These are phyloP conservation scores for Dryomyza anilis DNA, from an alignment of 2,888 invertebrate species.

Conservation along the genomic window DNA sequence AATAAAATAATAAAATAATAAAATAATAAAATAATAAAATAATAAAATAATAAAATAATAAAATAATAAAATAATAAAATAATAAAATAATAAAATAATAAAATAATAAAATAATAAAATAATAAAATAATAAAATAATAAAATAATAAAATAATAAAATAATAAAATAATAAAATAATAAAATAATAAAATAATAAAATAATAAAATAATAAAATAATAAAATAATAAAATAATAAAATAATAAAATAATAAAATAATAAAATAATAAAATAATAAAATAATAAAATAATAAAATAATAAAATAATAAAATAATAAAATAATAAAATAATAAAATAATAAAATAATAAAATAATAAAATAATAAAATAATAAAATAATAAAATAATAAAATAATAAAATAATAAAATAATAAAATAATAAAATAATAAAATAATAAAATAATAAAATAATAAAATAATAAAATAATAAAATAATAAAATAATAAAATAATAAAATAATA, in stretches of 20 bases:
- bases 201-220: not conserved
- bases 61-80: conserved; percentile 4
- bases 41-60: not conserved
- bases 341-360: not conserved
- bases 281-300: not conserved
- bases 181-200: not conserved
- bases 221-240: not conserved
- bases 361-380: not conserved
- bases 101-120: not conserved
- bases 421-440: not conserved
- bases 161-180: not conserved
- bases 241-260: not conserved
- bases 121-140: not conserved
- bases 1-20: not conserved
- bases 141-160: not conserved
- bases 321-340: not conserved
- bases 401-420: not conserved
- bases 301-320: not conserved
- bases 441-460: not conserved
- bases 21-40: conserved; percentile 2
- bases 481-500: not conserved
- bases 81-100: not conserved
- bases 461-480: not conserved
- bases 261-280: not conserved
- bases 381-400: not conserved